These are phyloP conservation scores for Halictus ligatus DNA, from an alignment of 2,888 invertebrate genomes.

Conservation along the genomic window DNA sequence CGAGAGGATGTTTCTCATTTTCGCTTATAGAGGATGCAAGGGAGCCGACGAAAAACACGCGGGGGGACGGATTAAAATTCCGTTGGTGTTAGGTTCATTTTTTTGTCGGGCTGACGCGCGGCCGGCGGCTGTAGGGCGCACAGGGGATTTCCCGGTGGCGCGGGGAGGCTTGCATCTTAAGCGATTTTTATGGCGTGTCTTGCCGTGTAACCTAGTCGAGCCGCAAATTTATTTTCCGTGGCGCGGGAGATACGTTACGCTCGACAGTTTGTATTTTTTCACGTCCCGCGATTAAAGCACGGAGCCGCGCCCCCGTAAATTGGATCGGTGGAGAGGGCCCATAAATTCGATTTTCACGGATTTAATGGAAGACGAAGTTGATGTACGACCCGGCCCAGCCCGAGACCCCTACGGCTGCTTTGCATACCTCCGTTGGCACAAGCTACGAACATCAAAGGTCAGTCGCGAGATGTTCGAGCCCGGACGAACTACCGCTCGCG, in stretches of 20 bases:
- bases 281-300: conserved; percentile 25
- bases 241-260: conserved; percentile 22
- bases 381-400: background rate
- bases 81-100: conserved; percentile 74
- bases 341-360: conserved; percentile 29
- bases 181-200: conserved; percentile 72
- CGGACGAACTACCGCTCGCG: background rate
- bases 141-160: conserved; percentile 70
- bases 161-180: conserved; percentile 75
- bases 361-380: conserved; percentile 33
- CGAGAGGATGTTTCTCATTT: background rate
- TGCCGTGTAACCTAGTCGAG: conserved; percentile 18
- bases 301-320: conserved; percentile 15
- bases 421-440: conserved; percentile 17
- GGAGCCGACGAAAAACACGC: background rate
- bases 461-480: background rate
- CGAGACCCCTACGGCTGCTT: background rate
- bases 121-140: conserved; percentile 63
- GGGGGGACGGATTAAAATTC: conserved; percentile 77
- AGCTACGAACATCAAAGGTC: conserved; percentile 11
- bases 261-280: conserved; percentile 36
- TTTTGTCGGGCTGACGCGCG: conserved; percentile 54
- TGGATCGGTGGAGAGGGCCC: conserved; percentile 13
- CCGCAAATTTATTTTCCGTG: conserved; percentile 35
- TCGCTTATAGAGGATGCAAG: background rate